Conservation (phyloP, 1,140 invertebrate species). For the Formica exsecta region DNA sequence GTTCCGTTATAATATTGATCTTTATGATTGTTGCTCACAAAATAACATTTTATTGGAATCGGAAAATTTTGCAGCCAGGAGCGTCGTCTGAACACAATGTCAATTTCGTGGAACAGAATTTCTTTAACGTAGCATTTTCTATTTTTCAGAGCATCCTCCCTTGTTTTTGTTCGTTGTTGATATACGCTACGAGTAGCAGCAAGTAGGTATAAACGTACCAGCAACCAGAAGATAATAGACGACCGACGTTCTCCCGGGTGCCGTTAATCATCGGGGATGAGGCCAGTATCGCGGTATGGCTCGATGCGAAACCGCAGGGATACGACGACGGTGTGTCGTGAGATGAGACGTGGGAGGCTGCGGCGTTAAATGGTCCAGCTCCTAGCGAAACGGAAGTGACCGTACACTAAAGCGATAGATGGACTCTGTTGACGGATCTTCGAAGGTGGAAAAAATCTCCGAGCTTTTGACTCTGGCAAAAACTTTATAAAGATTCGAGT, state of each 20-base stretch:
- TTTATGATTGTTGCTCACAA: not conserved
- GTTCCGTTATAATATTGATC: not conserved
- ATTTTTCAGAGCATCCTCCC: conserved; percentile 60
- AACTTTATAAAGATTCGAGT: not conserved
- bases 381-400: conserved; percentile 84
- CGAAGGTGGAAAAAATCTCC: conserved; percentile 1
- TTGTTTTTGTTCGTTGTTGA: conserved; percentile 64
- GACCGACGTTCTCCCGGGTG: conserved; percentile 79
- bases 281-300: conserved; percentile 61
- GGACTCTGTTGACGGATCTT: conserved; percentile 47
- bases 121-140: conserved; percentile 20
- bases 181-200: conserved; percentile 66
- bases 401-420: conserved; percentile 73
- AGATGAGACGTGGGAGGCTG: conserved; percentile 68
- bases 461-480: not conserved
- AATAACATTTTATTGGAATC: not conserved
- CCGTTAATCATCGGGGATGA: conserved; percentile 84
- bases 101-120: conserved; percentile 15
- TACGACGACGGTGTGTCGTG: conserved; percentile 68
- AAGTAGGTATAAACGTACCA: conserved; percentile 75
- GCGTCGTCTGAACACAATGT: conserved; percentile 17
- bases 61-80: not conserved
- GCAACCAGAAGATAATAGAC: conserved; percentile 79
- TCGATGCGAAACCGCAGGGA: conserved; percentile 76
- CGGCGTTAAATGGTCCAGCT: conserved; percentile 72